These are phyloP conservation scores for Engraulis encrasicolus DNA, from an alignment of 2,113 vertebrate species.

Conservation along the genomic window DNA sequence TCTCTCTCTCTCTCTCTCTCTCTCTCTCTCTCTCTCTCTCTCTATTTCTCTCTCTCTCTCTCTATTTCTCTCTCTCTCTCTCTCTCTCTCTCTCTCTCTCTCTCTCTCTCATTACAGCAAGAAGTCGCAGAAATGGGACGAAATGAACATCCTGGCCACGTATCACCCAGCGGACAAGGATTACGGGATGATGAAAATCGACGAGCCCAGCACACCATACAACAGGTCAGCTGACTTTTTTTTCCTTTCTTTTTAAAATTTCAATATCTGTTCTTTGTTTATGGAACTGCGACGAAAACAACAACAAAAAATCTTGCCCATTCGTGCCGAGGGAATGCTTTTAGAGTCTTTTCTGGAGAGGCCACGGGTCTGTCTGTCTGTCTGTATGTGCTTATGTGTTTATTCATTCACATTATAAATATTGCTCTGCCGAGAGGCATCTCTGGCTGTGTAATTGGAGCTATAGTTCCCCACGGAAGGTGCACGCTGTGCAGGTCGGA, in stretches of 20 bases:
- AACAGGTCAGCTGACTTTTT: slow-evolving; percentile 81
- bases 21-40: too few relatives aligned
- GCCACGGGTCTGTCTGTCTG: too few relatives aligned
- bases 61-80: too few relatives aligned
- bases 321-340: not conserved
- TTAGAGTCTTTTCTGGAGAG: not conserved
- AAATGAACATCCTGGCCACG: slow-evolving; percentile 98
- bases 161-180: slow-evolving; percentile 97
- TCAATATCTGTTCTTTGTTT: too few relatives aligned
- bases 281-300: not conserved
- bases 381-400: not conserved
- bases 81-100: too few relatives aligned
- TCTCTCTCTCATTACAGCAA: slow-evolving; percentile 86
- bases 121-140: slow-evolving; percentile 98
- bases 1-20: too few relatives aligned
- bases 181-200: slow-evolving; percentile 98
- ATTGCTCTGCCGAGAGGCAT: not conserved
- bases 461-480: not conserved
- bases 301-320: not conserved
- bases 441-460: not conserved
- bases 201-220: slow-evolving; percentile 96
- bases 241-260: too few relatives aligned
- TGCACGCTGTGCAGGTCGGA: not conserved
- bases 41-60: too few relatives aligned
- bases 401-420: not conserved